Evolutionary conservation across 2,888 invertebrate genomes (phyloP).

Genomic region (Mesorhabditis spiculigera): DNA sequence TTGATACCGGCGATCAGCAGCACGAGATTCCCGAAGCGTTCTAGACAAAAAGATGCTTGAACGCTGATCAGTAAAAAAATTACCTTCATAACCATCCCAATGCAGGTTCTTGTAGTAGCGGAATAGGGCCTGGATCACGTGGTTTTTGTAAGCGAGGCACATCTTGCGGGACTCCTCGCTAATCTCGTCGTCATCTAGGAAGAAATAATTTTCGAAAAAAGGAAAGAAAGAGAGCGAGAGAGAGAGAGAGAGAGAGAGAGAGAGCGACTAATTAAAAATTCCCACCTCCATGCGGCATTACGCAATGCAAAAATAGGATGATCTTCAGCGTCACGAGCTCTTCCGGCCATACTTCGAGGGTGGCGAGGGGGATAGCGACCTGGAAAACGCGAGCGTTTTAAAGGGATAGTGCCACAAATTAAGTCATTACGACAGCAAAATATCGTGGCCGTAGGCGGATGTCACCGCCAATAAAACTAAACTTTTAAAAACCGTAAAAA

Average conservation of each 20-base stretch:
- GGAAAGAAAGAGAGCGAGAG: no score
- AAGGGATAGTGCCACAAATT: no score
- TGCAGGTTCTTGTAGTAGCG: conserved; percentile 40
- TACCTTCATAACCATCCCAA: conserved; percentile 25
- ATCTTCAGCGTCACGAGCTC: conserved; percentile 52
- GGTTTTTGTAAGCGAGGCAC: conserved; percentile 34
- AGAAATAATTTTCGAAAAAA: neutral
- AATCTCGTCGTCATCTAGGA: conserved; percentile 37
- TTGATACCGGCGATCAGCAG: conserved; percentile 46
- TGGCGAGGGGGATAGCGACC: conserved; percentile 48
- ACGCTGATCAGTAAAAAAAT: conserved; percentile 3
- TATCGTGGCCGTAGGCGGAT: no score
- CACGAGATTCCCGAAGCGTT: conserved; percentile 49
- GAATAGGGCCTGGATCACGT: conserved; percentile 46
- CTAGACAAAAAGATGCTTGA: conserved; percentile 16
- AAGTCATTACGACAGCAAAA: no score
- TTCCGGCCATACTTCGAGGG: conserved; percentile 43
- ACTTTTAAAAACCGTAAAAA: no score
- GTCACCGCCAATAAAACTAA: no score
- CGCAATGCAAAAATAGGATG: conserved; percentile 49
- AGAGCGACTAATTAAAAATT: neutral
- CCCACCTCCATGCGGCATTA: conserved; percentile 27
- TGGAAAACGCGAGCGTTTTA: neutral
- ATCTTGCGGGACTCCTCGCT: conserved; percentile 33
- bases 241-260: neutral